Conservation (phyloP, 2,113 vertebrate species). For the Urocynchramus pylzowi region DNA sequence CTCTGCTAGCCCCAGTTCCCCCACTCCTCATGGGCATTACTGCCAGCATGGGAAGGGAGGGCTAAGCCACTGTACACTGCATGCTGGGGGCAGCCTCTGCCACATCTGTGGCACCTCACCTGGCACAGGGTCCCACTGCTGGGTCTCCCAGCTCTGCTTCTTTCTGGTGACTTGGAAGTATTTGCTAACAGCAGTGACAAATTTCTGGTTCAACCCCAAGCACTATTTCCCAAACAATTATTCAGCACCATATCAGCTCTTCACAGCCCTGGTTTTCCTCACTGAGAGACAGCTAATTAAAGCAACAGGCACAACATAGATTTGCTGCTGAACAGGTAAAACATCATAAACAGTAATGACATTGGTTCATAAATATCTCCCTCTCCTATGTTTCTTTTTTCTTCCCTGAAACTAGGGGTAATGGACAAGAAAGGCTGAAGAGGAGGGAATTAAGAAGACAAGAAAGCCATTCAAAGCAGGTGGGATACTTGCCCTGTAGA, state of each 20-base stretch:
- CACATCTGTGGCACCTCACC: neutral
- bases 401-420: neutral
- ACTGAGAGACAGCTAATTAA: constrained; percentile 48
- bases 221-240: constrained; percentile 12
- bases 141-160: neutral
- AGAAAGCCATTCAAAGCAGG: neutral
- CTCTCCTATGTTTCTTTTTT: neutral
- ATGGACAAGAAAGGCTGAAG: neutral
- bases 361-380: neutral
- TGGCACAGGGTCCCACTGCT: neutral
- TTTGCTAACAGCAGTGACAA: neutral
- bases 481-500: fast-evolving
- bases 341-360: neutral
- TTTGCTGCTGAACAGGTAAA: constrained; percentile 16
- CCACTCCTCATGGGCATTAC: neutral
- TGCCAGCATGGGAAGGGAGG: neutral
- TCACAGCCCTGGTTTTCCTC: neutral
- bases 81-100: neutral
- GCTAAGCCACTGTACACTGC: neutral
- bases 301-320: neutral
- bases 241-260: constrained; percentile 32
- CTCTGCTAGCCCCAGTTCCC: neutral
- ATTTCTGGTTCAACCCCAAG: neutral
- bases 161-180: neutral
- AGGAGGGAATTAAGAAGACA: neutral